Base-by-base conservation (phyloP, 2,797 vertebrate species). In the Mormyrus proboscirostris region DNA sequence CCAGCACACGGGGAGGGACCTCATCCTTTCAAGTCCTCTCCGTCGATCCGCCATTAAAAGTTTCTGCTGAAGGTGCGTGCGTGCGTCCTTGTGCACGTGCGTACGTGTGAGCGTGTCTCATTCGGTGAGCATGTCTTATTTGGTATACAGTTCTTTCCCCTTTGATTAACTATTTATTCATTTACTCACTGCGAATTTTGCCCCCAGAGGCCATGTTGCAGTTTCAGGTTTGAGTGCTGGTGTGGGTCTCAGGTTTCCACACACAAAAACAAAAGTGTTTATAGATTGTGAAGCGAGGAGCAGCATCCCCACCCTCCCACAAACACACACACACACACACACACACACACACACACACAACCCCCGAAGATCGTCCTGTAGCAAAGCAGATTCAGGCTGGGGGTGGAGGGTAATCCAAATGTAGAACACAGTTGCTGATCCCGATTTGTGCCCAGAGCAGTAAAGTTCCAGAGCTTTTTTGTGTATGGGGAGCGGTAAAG, bases 41-140 rank as follows among this genome's bases (percentile, higher is more conserved):
- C 95, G 95, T 96, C 95, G 95, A 96, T 95, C 96, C 95, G 94
- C 94, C 94, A 95, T 95, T 95, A 94, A 94, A 96, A 95, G 93
- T 94, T 93, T 90, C 87, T 3, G 93, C 92, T 91, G 76, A 49
- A 65, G 44, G 19, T 51, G 33, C n/a, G 49, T 19, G 14, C 62
- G 19, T 25, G 57, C 10, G 87, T 69, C 29, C 44, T 38, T 50
- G 59, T 73, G 59, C 83, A 33, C 53, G 53, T 50, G 53, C 62
- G 29, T 76, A 44, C 41, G 29, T 87, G 84, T 49, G 55, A 49
- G 57, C 38, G 9, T n/a, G n/a, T 57, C 33, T 55, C 5, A 86
- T 50, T 86, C 2, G 49, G 16, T 9, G 51, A 55, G 51, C 51
- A 0, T 50, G 14, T 59, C 57, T 59, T 62, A 47, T 50, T 88